Percentiles rank a stretch among this genome's conserved stretches.
phyloP scores from a whole-genome alignment of 2,113 vertebrate genomes.

The Azemiops feae region DNA sequence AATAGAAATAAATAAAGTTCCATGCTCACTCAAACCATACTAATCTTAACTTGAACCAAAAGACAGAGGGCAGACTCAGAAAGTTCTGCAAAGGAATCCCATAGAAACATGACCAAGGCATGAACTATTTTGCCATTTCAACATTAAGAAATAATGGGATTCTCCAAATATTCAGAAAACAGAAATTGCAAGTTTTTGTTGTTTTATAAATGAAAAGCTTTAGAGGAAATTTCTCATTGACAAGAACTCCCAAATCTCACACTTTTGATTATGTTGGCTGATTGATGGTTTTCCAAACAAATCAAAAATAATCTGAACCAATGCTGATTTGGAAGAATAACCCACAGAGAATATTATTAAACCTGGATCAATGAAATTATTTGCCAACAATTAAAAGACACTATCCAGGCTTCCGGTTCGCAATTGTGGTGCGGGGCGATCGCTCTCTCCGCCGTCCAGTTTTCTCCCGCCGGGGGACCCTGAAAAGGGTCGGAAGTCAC shows the following conservation, averaged over 20 bases:
- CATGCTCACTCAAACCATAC: no score
- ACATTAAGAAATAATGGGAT: not conserved
- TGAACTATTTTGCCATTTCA: not conserved
- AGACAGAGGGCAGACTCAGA: not conserved
- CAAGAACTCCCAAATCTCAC: not conserved
- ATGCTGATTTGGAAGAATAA: not conserved
- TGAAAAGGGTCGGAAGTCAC: no score
- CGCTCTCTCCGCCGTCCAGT: no score
- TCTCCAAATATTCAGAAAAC: not conserved
- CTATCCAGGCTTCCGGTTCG: no score
- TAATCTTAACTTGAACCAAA: no score
- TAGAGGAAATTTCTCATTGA: no score
- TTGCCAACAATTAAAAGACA: not conserved
- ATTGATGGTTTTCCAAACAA: not conserved
- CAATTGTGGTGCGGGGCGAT: no score
- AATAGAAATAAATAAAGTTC: no score
- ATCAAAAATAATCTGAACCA: not conserved
- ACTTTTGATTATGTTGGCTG: not conserved
- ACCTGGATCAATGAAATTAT: not conserved
- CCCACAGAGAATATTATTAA: not conserved
- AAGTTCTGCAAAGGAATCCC: not conserved
- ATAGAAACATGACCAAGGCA: not conserved
- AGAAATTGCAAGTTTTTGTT: not conserved
- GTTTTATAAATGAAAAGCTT: not conserved
- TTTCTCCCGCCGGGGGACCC: no score